Evolutionary conservation across 2,888 invertebrate genomes (phyloP).

Genomic region (Odontothrips loti): DNA sequence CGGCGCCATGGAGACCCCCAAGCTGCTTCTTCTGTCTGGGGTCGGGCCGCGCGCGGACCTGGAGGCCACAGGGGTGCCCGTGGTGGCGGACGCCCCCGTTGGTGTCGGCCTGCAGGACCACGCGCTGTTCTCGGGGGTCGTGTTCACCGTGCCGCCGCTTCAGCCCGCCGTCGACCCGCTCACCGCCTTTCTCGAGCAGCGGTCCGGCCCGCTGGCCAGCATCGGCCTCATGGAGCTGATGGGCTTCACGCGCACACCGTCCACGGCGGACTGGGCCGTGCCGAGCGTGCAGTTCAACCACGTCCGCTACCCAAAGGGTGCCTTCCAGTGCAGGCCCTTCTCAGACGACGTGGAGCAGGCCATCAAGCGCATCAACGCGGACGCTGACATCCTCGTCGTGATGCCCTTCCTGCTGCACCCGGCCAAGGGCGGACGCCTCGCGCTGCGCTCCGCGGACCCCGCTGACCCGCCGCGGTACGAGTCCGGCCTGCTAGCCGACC

Average conservation of each 20-base stretch:
- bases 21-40: conserved; percentile 10
- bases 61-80: not conserved
- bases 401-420: conserved; percentile 3
- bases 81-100: not conserved
- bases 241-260: not conserved
- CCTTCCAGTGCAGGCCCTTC: not conserved
- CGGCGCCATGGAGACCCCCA: conserved; percentile 20
- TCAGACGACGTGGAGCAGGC: conserved; percentile 1
- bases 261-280: not conserved
- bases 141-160: conserved; percentile 11
- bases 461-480: not conserved
- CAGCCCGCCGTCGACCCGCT: not conserved
- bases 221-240: conserved; percentile 14
- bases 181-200: not conserved
- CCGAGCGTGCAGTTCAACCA: conserved; percentile 2
- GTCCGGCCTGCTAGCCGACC: not conserved
- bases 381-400: not conserved
- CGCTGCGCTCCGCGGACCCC: not conserved
- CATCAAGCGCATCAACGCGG: conserved; percentile 1
- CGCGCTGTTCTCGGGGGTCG: not conserved
- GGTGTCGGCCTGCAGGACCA: not conserved
- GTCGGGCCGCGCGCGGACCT: not conserved
- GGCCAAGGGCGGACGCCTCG: not conserved
- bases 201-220: not conserved
- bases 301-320: conserved; percentile 3